Base-by-base conservation (phyloP, 2,113 vertebrate genomes). In the Sinocyclocheilus anophthalmus region DNA sequence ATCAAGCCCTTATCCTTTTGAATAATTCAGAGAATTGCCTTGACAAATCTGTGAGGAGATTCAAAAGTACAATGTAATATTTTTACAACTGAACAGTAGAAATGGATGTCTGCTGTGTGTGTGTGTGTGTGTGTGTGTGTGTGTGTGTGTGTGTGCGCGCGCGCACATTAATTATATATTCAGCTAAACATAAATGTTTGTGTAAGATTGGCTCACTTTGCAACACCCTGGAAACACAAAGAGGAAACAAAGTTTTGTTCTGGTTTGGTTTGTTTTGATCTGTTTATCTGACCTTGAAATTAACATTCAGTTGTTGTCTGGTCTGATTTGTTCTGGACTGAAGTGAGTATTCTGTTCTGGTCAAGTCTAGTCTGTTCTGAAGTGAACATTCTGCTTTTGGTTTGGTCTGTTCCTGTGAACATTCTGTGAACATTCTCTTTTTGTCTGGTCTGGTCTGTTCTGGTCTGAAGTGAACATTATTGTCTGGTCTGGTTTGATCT, bases 21-120 rank as follows among this genome's bases (percentile, higher is more conserved):
- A 85, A 87, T 79, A 85, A 88, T 88, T 83, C 65, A 81, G 24
- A 78, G 79, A 30, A 70, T 48, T 7, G 65, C 30, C 30, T 61
- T 75, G 57, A 88, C 59, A 33, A 70, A 84, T 69, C 73, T 84
- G 10, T 10, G 57, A 33, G 20, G 33, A 67, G 16, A 73, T 45
- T 81, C n/a, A 30, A 87, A 11, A 55, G 59, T 45, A 63, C 57
- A 72, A 86, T 39, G 37, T 24, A 55, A 70, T 75, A 39, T 70
- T 69, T 69, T 77, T 7, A 57, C 37, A 33, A 50, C 4, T 45
- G 26, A 81, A 70, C 42, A 33, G 11, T 26, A 24, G 2, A 76
- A 81, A 84, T 81, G 20, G 39, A 79, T 11, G 76, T 85, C 24
- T 61, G 57, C 30, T 82, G 42, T 37, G 9, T n/a, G 24, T 13